Conservation (phyloP, 2,888 invertebrate species). For the Anarsia innoxiella region DNA sequence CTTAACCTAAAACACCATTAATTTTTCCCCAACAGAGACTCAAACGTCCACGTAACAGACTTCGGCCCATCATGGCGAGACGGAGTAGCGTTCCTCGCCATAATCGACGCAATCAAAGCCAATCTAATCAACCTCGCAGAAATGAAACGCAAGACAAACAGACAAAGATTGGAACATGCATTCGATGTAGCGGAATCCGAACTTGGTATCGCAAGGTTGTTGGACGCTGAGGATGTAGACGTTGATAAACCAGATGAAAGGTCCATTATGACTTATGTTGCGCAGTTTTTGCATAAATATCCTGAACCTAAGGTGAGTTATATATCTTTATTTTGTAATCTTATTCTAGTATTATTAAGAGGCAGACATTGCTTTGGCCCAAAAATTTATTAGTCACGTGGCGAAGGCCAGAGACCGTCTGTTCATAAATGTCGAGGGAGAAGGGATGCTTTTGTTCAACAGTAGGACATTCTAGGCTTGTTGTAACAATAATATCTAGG, state of each 20-base stretch:
- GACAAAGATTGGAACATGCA: conserved; percentile 87
- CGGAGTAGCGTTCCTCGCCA: conserved; percentile 95
- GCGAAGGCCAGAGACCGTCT: no score
- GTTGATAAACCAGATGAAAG: conserved; percentile 97
- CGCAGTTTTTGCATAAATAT: conserved; percentile 97
- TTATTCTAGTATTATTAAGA: no score
- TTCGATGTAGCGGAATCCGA: conserved; percentile 94
- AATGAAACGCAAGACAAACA: conserved; percentile 83
- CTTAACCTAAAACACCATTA: no score
- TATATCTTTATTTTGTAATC: no score
- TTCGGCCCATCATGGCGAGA: conserved; percentile 98
- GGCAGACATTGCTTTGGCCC: no score
- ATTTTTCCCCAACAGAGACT: conserved; percentile 77
- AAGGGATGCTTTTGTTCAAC: no score
- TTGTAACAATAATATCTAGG: no score
- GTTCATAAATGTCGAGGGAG: no score
- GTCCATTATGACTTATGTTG: conserved; percentile 98
- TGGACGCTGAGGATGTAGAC: conserved; percentile 97
- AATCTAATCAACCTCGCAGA: conserved; percentile 92
- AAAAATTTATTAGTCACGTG: no score
- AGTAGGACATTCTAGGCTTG: no score
- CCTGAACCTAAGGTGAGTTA: conserved; percentile 87
- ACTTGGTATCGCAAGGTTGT: conserved; percentile 90
- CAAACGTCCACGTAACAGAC: conserved; percentile 91
- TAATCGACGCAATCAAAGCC: conserved; percentile 95